Conservation (phyloP, 2,797 vertebrate species). For the Phataginus tricuspis region DNA sequence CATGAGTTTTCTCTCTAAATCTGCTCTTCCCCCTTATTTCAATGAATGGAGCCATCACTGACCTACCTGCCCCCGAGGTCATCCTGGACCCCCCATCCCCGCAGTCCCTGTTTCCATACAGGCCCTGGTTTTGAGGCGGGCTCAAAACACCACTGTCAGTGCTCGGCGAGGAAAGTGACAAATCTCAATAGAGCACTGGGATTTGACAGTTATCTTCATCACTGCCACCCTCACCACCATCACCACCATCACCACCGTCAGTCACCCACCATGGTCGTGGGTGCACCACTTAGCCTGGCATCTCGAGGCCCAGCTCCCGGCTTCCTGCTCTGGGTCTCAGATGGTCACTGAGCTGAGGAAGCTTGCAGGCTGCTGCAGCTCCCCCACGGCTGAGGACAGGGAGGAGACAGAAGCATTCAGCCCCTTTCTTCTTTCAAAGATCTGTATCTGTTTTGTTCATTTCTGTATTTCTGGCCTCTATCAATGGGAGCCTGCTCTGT, state of each 20-base stretch:
- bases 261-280: not conserved
- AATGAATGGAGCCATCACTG: not conserved
- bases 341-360: not conserved
- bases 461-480: not conserved
- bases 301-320: not conserved
- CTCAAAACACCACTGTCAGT: not conserved
- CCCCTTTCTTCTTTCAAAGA: not conserved
- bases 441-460: not conserved
- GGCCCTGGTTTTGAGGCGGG: not conserved
- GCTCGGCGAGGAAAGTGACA: not conserved
- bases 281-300: too few relatives aligned
- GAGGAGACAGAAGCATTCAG: not conserved
- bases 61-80: not conserved
- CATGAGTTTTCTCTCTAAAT: not conserved
- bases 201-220: too few relatives aligned
- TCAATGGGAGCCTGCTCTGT: not conserved
- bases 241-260: not conserved
- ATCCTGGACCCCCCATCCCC: not conserved
- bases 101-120: not conserved
- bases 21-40: not conserved
- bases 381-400: not conserved
- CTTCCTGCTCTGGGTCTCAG: not conserved
- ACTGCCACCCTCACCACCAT: not conserved
- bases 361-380: too few relatives aligned
- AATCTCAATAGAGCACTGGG: not conserved